Evolutionary conservation across 2,113 vertebrate species (phyloP).

Genomic region (Caretta caretta): DNA sequence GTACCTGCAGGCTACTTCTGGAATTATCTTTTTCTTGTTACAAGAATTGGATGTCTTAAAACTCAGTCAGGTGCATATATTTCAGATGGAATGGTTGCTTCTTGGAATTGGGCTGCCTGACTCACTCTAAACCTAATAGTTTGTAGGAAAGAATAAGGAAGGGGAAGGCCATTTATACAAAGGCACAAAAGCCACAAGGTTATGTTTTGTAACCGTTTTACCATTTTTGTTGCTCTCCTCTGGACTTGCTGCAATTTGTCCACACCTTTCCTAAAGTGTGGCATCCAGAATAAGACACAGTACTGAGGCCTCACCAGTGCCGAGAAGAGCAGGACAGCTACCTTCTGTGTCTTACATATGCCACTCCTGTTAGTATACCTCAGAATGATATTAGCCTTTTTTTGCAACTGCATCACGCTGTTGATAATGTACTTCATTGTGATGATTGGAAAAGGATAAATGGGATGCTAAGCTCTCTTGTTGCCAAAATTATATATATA

Average conservation of each 20-base stretch:
- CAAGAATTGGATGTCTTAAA: not conserved
- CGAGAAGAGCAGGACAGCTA: not conserved
- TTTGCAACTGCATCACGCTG: not conserved
- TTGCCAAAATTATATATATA: constrained; percentile 43
- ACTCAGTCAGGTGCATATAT: not conserved
- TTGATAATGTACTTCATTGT: not conserved
- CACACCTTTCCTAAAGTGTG: not conserved
- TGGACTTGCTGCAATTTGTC: not conserved
- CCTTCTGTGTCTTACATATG: not conserved
- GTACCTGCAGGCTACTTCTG: not conserved
- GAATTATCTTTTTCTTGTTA: not conserved
- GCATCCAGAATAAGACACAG: not conserved
- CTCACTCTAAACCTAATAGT: not conserved
- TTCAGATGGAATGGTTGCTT: not conserved
- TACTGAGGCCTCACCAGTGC: not conserved
- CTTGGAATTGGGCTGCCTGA: not conserved
- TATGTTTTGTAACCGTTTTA: not conserved
- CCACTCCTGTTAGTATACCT: not conserved
- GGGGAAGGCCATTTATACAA: not conserved
- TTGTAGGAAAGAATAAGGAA: not conserved
- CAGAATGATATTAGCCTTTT: not conserved
- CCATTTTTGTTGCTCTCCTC: not conserved
- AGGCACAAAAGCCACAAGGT: not conserved
- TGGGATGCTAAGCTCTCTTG: not conserved
- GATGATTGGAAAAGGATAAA: not conserved